Conservation (phyloP, 64 coral and sea anemone species). For the Porites australiensis region DNA sequence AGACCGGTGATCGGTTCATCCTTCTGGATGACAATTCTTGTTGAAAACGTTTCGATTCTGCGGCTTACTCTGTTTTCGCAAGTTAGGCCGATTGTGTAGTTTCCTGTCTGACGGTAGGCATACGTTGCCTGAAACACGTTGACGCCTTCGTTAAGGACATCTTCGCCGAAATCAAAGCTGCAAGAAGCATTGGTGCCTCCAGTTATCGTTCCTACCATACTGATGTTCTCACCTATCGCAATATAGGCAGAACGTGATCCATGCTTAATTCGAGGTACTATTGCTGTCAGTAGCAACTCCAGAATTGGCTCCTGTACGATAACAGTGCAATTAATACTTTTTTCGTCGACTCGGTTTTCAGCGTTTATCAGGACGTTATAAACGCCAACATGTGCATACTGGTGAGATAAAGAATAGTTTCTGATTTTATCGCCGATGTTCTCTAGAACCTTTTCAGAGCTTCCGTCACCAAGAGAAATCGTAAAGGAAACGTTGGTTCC, state of each 20-base stretch:
- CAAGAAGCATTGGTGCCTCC: conserved; percentile 26
- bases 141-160: not conserved
- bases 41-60: not conserved
- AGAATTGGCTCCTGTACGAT: conserved; percentile 38
- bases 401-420: not conserved
- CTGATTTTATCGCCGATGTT: not conserved
- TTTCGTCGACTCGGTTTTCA: conserved; percentile 2
- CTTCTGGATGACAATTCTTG: conserved; percentile 30
- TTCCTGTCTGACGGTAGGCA: not conserved
- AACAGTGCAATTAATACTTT: not conserved
- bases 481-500: conserved; percentile 65
- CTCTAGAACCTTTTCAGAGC: not conserved
- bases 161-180: conserved; percentile 49
- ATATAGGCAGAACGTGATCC: conserved; percentile 29
- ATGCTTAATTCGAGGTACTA: conserved; percentile 12
- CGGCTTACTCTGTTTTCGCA: conserved; percentile 48
- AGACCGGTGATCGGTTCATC: conserved; percentile 54
- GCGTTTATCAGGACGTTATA: not conserved
- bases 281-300: not conserved
- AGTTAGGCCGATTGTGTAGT: conserved; percentile 2
- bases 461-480: conserved; percentile 28
- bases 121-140: not conserved
- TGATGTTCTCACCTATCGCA: conserved; percentile 43
- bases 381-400: conserved; percentile 1
- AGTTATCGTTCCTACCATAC: not conserved